phyloP scores from a whole-genome alignment of 1,140 invertebrate genomes.

The Drosophila takahashii region DNA sequence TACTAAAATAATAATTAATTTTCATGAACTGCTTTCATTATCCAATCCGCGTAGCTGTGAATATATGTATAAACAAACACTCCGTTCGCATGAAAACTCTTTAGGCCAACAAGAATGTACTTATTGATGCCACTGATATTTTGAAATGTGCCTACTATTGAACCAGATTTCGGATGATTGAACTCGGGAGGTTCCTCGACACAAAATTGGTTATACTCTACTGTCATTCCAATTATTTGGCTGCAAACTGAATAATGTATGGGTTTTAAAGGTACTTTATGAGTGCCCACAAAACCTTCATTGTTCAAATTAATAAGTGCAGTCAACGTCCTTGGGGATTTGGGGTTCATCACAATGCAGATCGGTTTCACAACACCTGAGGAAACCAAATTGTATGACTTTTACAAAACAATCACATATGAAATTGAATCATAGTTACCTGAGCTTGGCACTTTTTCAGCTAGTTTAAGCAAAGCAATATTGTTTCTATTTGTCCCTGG shows the following conservation, averaged over 20 bases:
- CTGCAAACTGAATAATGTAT: not conserved
- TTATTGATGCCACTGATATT: not conserved
- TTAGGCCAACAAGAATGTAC: not conserved
- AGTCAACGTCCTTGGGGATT: not conserved
- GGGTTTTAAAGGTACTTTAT: too few species aligned
- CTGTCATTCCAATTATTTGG: not conserved
- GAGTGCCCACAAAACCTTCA: not conserved
- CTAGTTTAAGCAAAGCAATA: not conserved
- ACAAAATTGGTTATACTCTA: not conserved
- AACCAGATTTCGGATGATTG: not conserved
- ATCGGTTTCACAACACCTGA: not conserved
- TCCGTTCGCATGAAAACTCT: not conserved
- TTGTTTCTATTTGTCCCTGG: not conserved
- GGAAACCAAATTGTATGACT: not conserved
- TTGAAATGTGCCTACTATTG: not conserved
- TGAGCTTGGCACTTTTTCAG: not conserved
- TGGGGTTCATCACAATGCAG: not conserved
- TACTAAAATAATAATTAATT: too few species aligned
- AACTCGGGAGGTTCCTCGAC: not conserved
- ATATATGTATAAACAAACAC: not conserved
- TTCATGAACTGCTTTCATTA: not conserved
- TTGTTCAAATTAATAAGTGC: not conserved
- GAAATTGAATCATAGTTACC: not conserved
- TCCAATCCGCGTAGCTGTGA: not conserved
- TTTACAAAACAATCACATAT: not conserved